Evolutionary conservation across 2,888 invertebrate species (phyloP), one percentile per base, ranked within the genome.

Genomic region (Cantharis nigra): DNA sequence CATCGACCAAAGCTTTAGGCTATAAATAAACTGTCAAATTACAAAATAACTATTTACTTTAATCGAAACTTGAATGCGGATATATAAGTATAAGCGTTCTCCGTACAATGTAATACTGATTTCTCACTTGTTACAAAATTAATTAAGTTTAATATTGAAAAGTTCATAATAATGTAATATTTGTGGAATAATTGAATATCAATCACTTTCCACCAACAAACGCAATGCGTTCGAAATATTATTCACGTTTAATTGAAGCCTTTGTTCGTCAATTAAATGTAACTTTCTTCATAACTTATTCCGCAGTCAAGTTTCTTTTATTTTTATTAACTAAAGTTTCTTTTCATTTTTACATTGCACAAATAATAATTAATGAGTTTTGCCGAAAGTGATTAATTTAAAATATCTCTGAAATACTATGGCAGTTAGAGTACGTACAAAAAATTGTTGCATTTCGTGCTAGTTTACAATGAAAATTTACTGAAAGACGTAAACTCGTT

Each of bases 401-500:
- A 49, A 49, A n/a, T 49, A n/a, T n/a, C 2, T n/a, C n/a, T 49
- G 49, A n/a, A 49, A 49, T n/a, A 49, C 7, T n/a, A n/a, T 13
- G 5, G n/a, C 7, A 75, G 72, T 69, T 75, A 65, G 18, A 18
- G 18, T 75, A 72, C 49, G 33, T 76, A 77, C 74, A 78, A 76
- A 74, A 70, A 75, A 73, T 77, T 70, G 75, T 72, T 67, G 20
- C 75, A 75, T 73, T 79, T 71, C 77, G 75, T 79, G 79, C 71
- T 74, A 77, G 75, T 79, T 79, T 79, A 79, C 79, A 77, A 79
- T 77, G 76, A 79, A 79, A 79, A 79, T 74, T 75, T 72, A 75
- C 75, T 72, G 75, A 75, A 77, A 75, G 75, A 72, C 79, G 77
- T 79, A 79, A 79, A 77, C 72, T 67, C 75, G 77, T 79, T 79